A percentile compares a stretch with the other conserved stretches of the same genome.
phyloP scores from a whole-genome alignment of 2,888 invertebrate species.

The Trachelus iudaicus region DNA sequence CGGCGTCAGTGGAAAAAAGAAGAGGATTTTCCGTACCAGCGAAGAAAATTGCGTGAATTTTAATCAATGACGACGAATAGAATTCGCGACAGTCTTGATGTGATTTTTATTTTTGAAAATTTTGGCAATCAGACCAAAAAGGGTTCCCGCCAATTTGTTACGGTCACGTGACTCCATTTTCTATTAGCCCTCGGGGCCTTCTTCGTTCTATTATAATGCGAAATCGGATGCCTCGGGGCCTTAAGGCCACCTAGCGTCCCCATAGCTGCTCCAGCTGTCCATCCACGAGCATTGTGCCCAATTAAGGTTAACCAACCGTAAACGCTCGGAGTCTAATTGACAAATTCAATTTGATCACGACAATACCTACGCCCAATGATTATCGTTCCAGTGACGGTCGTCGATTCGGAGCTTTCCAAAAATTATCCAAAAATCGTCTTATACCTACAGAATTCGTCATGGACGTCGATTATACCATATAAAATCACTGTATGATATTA shows the following conservation, averaged over 20 bases:
- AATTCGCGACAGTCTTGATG: neutral
- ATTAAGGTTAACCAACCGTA: constrained; percentile 62
- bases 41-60: neutral
- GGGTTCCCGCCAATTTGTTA: constrained; percentile 45
- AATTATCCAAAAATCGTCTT: constrained; percentile 45
- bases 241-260: constrained; percentile 13
- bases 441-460: constrained; percentile 41
- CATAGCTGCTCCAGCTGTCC: constrained; percentile 34
- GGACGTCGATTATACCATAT: constrained; percentile 35
- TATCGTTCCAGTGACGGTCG: constrained; percentile 4
- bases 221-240: constrained; percentile 52
- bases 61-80: neutral
- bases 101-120: neutral
- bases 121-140: neutral
- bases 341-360: constrained; percentile 62
- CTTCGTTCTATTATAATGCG: constrained; percentile 51
- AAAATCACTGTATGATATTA: constrained; percentile 11
- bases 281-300: constrained; percentile 36
- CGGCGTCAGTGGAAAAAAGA: neutral
- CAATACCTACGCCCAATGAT: constrained; percentile 27
- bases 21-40: neutral
- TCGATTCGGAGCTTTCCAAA: constrained; percentile 41
- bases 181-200: constrained; percentile 42
- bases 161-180: constrained; percentile 52
- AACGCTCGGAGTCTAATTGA: constrained; percentile 62